phyloP scores from a whole-genome alignment of 1,140 invertebrate genomes.

The Meloidogyne chitwoodi region DNA sequence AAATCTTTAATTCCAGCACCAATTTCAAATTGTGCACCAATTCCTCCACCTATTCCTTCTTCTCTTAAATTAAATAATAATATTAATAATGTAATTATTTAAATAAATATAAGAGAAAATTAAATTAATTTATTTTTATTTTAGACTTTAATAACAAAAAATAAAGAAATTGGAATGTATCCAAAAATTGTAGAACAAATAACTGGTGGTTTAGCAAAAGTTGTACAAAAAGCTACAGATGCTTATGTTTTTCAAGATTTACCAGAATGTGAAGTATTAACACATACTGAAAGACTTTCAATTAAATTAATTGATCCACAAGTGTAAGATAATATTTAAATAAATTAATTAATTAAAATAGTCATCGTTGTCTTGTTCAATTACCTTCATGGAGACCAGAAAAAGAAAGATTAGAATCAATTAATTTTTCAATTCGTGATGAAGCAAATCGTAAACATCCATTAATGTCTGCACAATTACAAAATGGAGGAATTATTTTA shows the following conservation, averaged over 20 bases:
- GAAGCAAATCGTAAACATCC: constrained; percentile 36
- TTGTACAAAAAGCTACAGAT: constrained; percentile 41
- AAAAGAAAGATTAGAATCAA: constrained; percentile 19
- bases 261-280: constrained; percentile 39
- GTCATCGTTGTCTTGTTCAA: not conserved
- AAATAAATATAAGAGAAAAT: too few species aligned
- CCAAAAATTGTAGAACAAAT: constrained; percentile 20
- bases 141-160: not conserved
- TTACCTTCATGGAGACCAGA: constrained; percentile 13
- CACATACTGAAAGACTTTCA: constrained; percentile 31
- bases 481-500: constrained; percentile 29
- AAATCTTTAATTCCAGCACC: not conserved
- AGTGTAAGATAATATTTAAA: constrained; percentile 12
- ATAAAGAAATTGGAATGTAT: constrained; percentile 9
- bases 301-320: constrained; percentile 43
- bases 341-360: not conserved
- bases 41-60: not conserved
- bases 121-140: too few species aligned
- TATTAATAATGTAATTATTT: too few species aligned
- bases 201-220: constrained; percentile 37
- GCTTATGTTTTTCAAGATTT: constrained; percentile 45
- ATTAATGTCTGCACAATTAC: constrained; percentile 31
- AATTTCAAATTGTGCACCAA: not conserved
- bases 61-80: not conserved
- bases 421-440: constrained; percentile 33